phyloP scores from a whole-genome alignment of 2,797 vertebrate species.

The Tenualosa ilisha region DNA sequence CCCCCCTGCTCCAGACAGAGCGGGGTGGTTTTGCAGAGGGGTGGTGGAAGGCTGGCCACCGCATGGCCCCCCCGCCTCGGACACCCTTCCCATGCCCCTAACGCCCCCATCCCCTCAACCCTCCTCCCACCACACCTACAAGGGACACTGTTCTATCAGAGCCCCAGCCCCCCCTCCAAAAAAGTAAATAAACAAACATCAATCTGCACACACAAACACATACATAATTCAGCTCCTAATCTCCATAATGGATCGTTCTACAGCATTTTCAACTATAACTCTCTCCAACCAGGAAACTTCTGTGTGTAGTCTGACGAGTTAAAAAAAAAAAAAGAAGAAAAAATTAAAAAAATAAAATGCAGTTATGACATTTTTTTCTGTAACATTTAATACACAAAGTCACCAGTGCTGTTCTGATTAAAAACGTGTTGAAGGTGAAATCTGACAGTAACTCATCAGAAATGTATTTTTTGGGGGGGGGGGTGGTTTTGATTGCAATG shows the following conservation, averaged over 20 bases:
- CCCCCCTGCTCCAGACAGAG: not conserved
- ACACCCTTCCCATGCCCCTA: not conserved
- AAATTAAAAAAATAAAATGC: conserved; percentile 30
- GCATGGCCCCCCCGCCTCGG: conserved; percentile 22
- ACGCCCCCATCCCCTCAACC: conserved; percentile 3
- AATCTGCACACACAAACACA: conserved; percentile 52
- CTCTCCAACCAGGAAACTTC: conserved; percentile 59
- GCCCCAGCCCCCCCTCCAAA: conserved; percentile 45
- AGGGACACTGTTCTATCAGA: conserved; percentile 60
- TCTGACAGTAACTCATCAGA: conserved; percentile 55
- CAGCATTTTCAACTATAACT: conserved; percentile 64
- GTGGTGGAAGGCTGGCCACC: conserved; percentile 38
- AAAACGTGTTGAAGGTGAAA: conserved; percentile 52
- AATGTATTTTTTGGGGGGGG: conserved; percentile 45
- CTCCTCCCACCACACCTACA: conserved; percentile 46
- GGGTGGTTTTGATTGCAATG: conserved; percentile 58
- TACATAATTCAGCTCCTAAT: conserved; percentile 51
- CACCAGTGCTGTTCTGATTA: conserved; percentile 47
- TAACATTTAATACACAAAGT: conserved; percentile 61
- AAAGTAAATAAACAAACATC: conserved; percentile 31
- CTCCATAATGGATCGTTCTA: conserved; percentile 53
- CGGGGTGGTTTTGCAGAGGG: not conserved
- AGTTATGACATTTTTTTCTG: conserved; percentile 57
- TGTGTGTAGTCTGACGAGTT: conserved; percentile 65
- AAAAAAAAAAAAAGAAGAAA: conserved; percentile 36